Base-by-base conservation (phyloP, 2,113 vertebrate genomes). In the Probosciger aterrimus region DNA sequence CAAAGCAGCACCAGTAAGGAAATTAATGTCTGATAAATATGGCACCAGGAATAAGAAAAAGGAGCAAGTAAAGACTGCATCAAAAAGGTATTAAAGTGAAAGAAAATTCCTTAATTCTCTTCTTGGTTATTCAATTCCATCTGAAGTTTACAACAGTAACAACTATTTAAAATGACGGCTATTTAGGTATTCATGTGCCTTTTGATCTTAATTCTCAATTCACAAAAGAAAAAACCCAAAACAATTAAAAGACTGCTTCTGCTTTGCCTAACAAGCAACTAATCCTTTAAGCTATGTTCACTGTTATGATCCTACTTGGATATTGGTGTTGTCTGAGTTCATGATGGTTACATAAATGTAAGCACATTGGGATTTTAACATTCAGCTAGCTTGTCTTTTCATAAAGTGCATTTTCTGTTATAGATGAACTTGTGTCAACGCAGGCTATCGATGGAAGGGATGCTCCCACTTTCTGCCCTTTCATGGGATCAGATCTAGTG, bases 271-370 rank as follows among this genome's bases (percentile, higher is more conserved):
- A 95, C 57, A 90, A 73, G 62, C 65, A 82, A 57, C 44, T 90
- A 94, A 96, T 92, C 81, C 86, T 77, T 87, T 93, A 92, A 92
- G 67, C 49, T 78, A 55, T 30, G 41, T 60, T 79, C 70, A 50
- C 6, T 70, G 86, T 81, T 83, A 74, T 8, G 13, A 80, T 74
- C 86, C 64, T 68, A 19, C 76, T 27, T 76, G 62, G 57, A 87
- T 52, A 87, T 2, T 55, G 64, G 73, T 31, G 86, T 77, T 83
- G 71, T 83, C 68, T 92, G 76, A 59, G 71, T 41, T 65, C 68
- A 18, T 11, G 80, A 35, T 44, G 46, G 60, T 93, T 86, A 93
- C 64, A 63, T 67, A 91, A 94, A 93, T 2, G 31, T 62, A 92
- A 93, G 86, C 71, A 81, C 2, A 2, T 25, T 13, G 25, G 30